Base-by-base conservation (phyloP, 2,888 invertebrate genomes). In the Flabesymbios commensalis region DNA sequence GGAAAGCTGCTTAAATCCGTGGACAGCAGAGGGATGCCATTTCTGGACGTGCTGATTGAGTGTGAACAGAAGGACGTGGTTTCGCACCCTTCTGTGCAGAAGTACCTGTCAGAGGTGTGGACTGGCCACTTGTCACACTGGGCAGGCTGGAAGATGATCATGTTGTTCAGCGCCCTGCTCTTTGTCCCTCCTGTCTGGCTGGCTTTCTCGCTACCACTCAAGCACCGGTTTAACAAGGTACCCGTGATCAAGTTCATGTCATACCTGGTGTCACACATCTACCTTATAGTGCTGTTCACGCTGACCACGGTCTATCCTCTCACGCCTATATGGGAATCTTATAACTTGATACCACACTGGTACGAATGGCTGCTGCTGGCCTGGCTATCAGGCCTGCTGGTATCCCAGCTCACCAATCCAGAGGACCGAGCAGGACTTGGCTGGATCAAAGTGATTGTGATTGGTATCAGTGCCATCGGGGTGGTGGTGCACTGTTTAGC, bases 231-330 rank as follows among this genome's bases (percentile, higher is more conserved):
- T 85, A 93, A 95, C 87, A 94, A 96, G 87, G 94, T 98, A 77
- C 99, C 99, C 61, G 97, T 99, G 79, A 96, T 99, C 79, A 99
- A 99, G 85, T 99, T 99, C 85, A 97, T 98, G 92, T 96, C 97
- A 47, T 98, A 99, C 85, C 88, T 99, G 75, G 97, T 98, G 28
- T 97, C 98, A 5, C 99, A 99, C 85, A 90, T 99, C 76, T 97
- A 97, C 85, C 89, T 99, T 72, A 96, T 98, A 90, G 85, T 93
- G 69, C 89, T 98, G 76, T 88, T 98, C 74, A 88, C 93, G 72
- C 86, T 97, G 74, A 93, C 93, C 33, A 79, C 80, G 10, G 83
- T 84, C 19, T 74, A 74, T 51, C 84, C 84, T 0, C 67, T 81
- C 28, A 64, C 74, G 14, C 80, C 80, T 2, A 76, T 84, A 39